Evolutionary conservation across 2,113 vertebrate species (phyloP).

Genomic region (Ctenodactylus gundi): DNA sequence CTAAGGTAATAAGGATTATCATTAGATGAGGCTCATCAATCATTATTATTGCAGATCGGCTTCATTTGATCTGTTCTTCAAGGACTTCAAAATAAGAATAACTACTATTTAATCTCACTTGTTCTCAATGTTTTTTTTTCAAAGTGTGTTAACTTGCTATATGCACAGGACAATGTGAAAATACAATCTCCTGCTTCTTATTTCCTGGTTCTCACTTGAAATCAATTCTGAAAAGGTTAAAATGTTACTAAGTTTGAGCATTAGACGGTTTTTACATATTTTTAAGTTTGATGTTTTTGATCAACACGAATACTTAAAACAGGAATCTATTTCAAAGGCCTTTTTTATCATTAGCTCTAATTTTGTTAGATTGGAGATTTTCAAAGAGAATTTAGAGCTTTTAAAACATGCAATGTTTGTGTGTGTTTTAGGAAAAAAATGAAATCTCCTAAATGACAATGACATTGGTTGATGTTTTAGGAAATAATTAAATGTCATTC

Average conservation of each 20-base stretch:
- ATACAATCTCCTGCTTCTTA: not conserved
- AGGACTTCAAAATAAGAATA: constrained; percentile 68
- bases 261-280: not conserved
- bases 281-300: constrained; percentile 7
- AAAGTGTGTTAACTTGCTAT: not conserved
- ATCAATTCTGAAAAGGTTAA: constrained; percentile 48
- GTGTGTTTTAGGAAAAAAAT: not conserved
- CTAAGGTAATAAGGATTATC: constrained; percentile 33
- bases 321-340: not conserved
- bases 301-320: constrained; percentile 45
- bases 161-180: constrained; percentile 13
- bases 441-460: not conserved
- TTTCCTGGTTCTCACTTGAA: constrained; percentile 32
- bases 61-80: constrained; percentile 72
- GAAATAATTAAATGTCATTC: not conserved
- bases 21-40: constrained; percentile 63
- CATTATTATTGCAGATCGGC: constrained; percentile 62
- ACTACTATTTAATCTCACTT: constrained; percentile 54
- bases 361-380: constrained; percentile 38
- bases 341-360: not conserved
- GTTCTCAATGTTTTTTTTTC: constrained; percentile 53
- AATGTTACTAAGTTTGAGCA: constrained; percentile 36
- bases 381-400: not conserved
- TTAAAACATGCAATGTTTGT: not conserved
- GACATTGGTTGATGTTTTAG: not conserved